Conservation (phyloP, 92 coral and sea anemone species). For the Phymanthus crucifer region DNA sequence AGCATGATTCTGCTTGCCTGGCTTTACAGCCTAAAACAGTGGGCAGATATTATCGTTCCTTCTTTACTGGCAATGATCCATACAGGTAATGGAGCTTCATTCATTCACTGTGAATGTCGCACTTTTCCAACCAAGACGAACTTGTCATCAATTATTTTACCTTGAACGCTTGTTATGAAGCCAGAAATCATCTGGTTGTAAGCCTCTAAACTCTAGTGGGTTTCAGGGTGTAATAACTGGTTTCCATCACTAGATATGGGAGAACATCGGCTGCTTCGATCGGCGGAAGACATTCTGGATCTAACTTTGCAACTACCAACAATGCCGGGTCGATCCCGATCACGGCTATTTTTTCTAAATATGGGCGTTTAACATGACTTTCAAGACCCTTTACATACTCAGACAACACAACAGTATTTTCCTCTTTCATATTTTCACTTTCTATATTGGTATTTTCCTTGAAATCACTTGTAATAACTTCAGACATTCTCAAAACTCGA, state of each 20-base stretch:
- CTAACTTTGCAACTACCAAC: constrained; percentile 20
- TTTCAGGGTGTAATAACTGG: constrained; percentile 45
- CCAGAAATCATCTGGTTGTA: too few species aligned
- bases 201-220: constrained; percentile 25
- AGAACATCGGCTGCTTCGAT: constrained; percentile 42
- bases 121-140: too few species aligned
- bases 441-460: background rate
- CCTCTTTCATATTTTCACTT: background rate
- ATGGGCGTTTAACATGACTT: constrained; percentile 31
- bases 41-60: too few species aligned
- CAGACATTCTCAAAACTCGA: too few species aligned
- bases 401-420: constrained; percentile 20
- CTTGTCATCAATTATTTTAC: too few species aligned
- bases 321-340: constrained; percentile 49
- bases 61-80: too few species aligned
- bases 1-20: too few species aligned
- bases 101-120: too few species aligned
- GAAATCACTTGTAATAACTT: background rate
- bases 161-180: too few species aligned
- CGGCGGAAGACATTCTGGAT: constrained; percentile 42
- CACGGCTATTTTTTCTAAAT: constrained; percentile 43
- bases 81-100: too few species aligned
- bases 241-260: constrained; percentile 40
- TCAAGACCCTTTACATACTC: constrained; percentile 46
- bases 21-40: too few species aligned